Base-by-base conservation (phyloP, 2,797 vertebrate genomes). In the Lacerta viridis region DNA sequence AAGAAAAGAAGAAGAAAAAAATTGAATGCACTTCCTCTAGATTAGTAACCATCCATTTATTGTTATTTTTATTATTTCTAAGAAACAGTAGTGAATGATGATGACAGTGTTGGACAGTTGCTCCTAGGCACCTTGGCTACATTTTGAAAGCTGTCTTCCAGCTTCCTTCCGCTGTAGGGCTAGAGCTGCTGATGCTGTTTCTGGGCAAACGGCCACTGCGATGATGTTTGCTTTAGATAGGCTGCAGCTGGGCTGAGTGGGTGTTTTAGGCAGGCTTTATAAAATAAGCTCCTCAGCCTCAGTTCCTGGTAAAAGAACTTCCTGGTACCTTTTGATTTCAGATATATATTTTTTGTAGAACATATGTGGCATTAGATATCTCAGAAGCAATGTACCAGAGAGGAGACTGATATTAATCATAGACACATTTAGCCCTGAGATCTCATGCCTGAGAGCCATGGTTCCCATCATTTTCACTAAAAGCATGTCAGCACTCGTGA, bases 221-320 rank as follows among this genome's bases (percentile, higher is more conserved):
- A 83, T 55, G 92, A 91, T 91, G 85, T 88, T 94, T 94, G 89
- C 66, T 90, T 90, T 89, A 94, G 93, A 89, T 80, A 89, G 92
- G 89, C 91, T 92, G 91, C 96, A 96, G 93, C 95, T 96, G 95
- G 94, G 90, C 88, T 71, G 92, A 92, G 94, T 90, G 94, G 66
- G 87, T 90, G 89, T 83, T 75, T 84, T 80, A 90, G 87, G 90
- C 91, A 78, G 86, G 4, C 88, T 92, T 91, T 68, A 0, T 86
- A 83, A 85, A 86, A 88, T 41, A 89, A 50, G 74, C 76, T 91
- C 84, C 77, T 33, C 72, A 36, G 85, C 66, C 81, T 84, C 88
- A 3, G 0, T 71, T 92, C 89, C 83, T 72, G 50, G 72, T 83
- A 81, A 89, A 95, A 75, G 33, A 68, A 46, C 50, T 93, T 90